Conservation (phyloP, 2,797 vertebrate genomes). For the Spizella passerina region DNA sequence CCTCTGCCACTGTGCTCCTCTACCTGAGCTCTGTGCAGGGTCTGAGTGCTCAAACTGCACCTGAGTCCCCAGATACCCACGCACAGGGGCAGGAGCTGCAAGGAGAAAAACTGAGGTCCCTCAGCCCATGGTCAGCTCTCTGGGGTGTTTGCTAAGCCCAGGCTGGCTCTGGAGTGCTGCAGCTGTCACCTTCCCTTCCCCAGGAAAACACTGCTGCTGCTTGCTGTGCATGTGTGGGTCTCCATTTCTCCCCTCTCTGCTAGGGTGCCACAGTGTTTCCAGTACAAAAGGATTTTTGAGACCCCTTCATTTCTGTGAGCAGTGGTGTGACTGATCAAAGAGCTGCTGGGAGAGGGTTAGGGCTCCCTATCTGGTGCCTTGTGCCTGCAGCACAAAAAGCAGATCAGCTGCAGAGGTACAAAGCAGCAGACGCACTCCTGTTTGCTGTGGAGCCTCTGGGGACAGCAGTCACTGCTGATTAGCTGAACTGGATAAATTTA, state of each 20-base stretch:
- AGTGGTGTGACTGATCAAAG: background rate
- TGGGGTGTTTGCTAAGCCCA: background rate
- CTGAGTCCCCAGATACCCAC: background rate
- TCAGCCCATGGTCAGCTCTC: background rate
- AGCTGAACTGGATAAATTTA: background rate
- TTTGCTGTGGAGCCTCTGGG: background rate
- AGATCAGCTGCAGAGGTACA: background rate
- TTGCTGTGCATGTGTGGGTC: background rate
- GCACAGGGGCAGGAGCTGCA: background rate
- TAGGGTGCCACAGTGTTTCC: background rate
- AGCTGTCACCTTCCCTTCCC: background rate
- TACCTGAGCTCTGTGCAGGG: background rate
- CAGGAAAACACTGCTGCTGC: background rate
- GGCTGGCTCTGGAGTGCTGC: background rate
- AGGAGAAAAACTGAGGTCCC: background rate
- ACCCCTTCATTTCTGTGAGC: background rate
- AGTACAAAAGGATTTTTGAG: background rate
- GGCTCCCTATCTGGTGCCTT: background rate
- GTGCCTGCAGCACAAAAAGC: background rate
- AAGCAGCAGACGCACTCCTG: fast-evolving
- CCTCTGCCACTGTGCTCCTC: background rate
- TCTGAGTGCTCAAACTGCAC: background rate
- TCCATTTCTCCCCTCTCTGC: background rate
- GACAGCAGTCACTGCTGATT: background rate
- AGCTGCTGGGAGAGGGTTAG: background rate